Evolutionary conservation across 2,888 invertebrate genomes (phyloP), one percentile per base, ranked within the genome.

Genomic region (Lottia gigantea): DNA sequence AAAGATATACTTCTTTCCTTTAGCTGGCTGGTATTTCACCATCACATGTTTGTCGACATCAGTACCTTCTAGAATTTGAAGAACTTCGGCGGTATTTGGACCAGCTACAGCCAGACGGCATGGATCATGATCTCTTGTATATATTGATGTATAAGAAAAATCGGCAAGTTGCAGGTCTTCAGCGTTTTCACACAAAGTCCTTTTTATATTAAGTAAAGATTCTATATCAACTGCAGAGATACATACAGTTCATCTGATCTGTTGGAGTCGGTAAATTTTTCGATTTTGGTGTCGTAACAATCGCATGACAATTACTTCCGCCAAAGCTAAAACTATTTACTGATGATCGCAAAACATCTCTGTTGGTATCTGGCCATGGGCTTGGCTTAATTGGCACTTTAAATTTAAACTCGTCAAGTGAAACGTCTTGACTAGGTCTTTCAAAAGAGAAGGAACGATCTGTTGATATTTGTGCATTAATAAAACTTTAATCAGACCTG

Each of bases 321-420:
- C 85, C 85, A 69, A 83, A 82, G 0, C 83, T 82, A 73, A 83
- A 85, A 16, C 79, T 81, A 66, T 81, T 84, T 0, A 83, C 71
- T 64, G 80, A 80, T 14, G 76, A 55, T 55, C 55, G 0, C 7
- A 55, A 11, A 55, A 6, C 78, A 11, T 78, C 40, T 62, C 80
- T 74, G 7, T 72, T 66, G 14, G 74, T 73, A n/a, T 49, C 25
- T n/a, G 26, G 63, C 77, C 71, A 63, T 26, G 70, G 66, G 12
- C 25, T 19, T 19, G 66, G 26, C 1, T 73, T 40, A 0, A 72
- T 71, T 12, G 81, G 73, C 23, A 84, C 78, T 12, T 71, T 67
- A 31, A 84, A 64, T 46, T 77, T 72, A 65, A 70, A 72, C 8
- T 73, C 69, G 3, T 76, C 70, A 46, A 83, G 76, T 23, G 78